Conservation (phyloP, 2,113 vertebrate genomes). For the Tiliqua scincoides region DNA sequence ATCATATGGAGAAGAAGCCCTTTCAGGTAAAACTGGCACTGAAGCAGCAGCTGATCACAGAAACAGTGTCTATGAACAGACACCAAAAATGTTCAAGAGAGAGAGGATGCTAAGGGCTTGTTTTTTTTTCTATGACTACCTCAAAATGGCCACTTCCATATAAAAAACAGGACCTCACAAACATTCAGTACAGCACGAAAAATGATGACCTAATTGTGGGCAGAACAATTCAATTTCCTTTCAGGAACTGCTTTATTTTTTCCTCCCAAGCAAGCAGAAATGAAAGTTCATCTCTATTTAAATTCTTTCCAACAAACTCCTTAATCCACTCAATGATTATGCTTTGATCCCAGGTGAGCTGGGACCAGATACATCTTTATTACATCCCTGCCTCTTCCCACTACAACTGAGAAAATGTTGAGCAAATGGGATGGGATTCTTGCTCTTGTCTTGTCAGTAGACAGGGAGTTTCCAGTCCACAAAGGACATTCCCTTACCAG, state of each 20-base stretch:
- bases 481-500: not conserved
- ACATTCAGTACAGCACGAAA: not conserved
- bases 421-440: not conserved
- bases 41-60: not conserved
- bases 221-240: not conserved
- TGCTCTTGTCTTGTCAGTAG: not conserved
- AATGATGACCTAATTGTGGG: not conserved
- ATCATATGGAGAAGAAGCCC: not conserved
- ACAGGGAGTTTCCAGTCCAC: not conserved
- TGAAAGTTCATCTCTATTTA: not conserved
- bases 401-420: not conserved
- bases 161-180: not conserved
- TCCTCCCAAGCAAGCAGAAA: slow-evolving; percentile 24
- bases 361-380: not conserved
- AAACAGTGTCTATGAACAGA: not conserved
- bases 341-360: not conserved
- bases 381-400: not conserved
- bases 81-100: not conserved
- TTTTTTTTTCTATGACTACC: not conserved
- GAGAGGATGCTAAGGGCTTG: not conserved
- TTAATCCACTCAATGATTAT: not conserved
- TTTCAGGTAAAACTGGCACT: not conserved
- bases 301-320: not conserved
- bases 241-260: not conserved
- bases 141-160: not conserved